Base-by-base conservation (phyloP, 1,140 invertebrate genomes). In the Leptopilina boulardi region DNA sequence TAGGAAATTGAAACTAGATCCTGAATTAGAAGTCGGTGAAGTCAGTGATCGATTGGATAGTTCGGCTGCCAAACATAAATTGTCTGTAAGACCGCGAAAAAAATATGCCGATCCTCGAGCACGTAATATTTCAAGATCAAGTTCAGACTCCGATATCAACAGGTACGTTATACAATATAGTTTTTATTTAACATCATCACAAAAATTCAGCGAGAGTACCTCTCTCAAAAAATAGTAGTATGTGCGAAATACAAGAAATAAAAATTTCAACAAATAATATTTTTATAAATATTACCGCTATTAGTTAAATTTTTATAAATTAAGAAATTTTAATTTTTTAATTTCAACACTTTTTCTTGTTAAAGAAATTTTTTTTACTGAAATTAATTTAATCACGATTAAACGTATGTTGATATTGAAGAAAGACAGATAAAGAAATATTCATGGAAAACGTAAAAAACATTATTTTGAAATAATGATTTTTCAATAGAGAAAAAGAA, bases 61-160 rank as follows among this genome's bases (percentile, higher is more conserved):
- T 83, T 91, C 93, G 2, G 95, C 95, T 0, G 95, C 95, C 1
- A 93, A 92, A 83, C 95, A 96, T 90, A 96, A 95, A 89, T 87
- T 96, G 51, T 92, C 94, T 0, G 92, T 96, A 1, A 92, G 94
- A 86, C 95, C 95, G 5, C 93, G 92, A 87, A 92, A 94, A 82
- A 94, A 93, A 77, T 92, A 94, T 80, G 83, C 84, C 30, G 91
- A 91, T 90, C 90, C 91, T 30, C 85, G 91, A 83, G 83, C 91
- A 76, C 79, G 88, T 56, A 76, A 74, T 76, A 76, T 79, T 84
- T 79, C 79, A 77, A 82, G 79, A 76, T 81, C 82, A 80, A 84
- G 79, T 82, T 79, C 78, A 77, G 77, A 80, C 71, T 77, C 80
- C 26, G 79, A 78, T 21, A 76, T 78, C 72, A 82, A 80, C 79